A percentile compares a stretch with the other conserved stretches of the same genome.
phyloP scores from a whole-genome alignment of 2,797 vertebrate species.

The Galago senegalensis region DNA sequence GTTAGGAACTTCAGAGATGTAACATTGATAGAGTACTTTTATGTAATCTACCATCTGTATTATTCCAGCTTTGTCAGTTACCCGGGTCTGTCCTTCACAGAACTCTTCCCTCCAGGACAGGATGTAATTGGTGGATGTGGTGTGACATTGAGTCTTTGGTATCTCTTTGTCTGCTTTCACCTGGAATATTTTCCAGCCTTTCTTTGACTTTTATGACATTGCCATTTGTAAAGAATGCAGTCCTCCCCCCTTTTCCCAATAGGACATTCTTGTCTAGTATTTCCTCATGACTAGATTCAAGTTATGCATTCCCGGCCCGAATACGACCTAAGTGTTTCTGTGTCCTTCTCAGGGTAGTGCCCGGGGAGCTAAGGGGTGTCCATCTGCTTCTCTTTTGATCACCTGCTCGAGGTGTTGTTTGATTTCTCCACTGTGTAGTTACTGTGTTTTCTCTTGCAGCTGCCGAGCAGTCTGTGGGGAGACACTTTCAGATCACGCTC shows the following conservation, averaged over 20 bases:
- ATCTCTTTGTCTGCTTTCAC: neutral
- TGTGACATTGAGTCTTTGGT: neutral
- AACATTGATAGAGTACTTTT: neutral
- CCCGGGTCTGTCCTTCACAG: neutral
- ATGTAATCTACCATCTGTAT: neutral
- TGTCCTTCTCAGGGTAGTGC: neutral
- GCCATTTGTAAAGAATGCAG: neutral
- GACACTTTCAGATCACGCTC: neutral
- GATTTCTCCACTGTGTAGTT: neutral
- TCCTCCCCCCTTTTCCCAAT: neutral
- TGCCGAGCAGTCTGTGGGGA: neutral
- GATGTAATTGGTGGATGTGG: neutral
- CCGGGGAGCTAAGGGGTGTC: neutral
- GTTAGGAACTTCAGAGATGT: neutral
- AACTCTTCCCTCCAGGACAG: neutral
- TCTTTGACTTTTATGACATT: neutral
- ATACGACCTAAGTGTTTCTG: neutral
- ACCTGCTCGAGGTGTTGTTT: conserved; percentile 20
- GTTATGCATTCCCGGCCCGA: neutral
- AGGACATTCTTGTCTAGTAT: conserved; percentile 16
- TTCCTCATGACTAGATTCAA: conserved; percentile 33
- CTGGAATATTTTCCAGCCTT: conserved; percentile 37
- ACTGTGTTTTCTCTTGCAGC: neutral
- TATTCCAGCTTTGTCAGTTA: neutral
- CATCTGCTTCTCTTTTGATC: neutral